Conservation (phyloP, 2,888 invertebrate genomes). For the Idaea biselata region DNA sequence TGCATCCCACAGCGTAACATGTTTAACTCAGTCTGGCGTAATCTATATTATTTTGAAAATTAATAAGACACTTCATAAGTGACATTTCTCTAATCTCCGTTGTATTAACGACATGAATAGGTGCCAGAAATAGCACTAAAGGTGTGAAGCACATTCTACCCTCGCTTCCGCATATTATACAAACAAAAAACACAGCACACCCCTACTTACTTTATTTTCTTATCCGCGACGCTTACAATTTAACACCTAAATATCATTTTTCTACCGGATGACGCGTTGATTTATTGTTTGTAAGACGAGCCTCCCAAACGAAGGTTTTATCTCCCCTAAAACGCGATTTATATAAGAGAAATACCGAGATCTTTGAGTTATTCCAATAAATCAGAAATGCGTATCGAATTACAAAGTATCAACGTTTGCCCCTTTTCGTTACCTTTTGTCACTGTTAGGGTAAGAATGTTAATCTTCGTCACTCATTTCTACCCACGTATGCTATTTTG, state of each 20-base stretch:
- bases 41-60: no score
- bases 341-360: slow-evolving; percentile 52
- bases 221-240: slow-evolving; percentile 48
- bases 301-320: slow-evolving; percentile 62
- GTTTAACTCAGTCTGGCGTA: no score
- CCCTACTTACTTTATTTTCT: slow-evolving; percentile 30
- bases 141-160: not conserved
- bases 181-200: slow-evolving; percentile 22
- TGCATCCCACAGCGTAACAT: no score
- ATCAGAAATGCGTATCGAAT: slow-evolving; percentile 76
- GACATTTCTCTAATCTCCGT: not conserved
- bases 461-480: slow-evolving; percentile 61
- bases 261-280: slow-evolving; percentile 66
- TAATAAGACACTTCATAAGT: not conserved
- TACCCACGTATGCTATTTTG: slow-evolving; percentile 50
- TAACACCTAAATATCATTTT: slow-evolving; percentile 67
- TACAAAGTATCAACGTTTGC: slow-evolving; percentile 54
- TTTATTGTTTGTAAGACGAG: slow-evolving; percentile 74
- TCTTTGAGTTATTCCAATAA: slow-evolving; percentile 75
- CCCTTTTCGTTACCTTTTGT: slow-evolving; percentile 54
- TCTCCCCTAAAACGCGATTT: slow-evolving; percentile 70
- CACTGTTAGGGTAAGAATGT: slow-evolving; percentile 60
- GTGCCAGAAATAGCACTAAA: slow-evolving; percentile 8
- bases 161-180: slow-evolving; percentile 4
- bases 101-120: slow-evolving; percentile 15